These are phyloP conservation scores for Agrochola litura DNA, from an alignment of 2,888 invertebrate genomes.

Conservation along the genomic window DNA sequence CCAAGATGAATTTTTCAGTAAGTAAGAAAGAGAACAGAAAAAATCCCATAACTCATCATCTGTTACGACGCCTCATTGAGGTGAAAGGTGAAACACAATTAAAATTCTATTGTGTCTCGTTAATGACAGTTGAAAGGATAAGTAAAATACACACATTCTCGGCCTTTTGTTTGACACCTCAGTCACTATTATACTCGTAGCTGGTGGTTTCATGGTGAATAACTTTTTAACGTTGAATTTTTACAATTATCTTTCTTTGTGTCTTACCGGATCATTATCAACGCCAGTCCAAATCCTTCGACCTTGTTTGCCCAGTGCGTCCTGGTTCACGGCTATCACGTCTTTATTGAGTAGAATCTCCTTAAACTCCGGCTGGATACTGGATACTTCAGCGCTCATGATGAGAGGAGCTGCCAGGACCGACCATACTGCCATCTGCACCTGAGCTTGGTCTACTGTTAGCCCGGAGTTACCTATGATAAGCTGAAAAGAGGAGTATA, in stretches of 20 bases:
- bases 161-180: neutral
- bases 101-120: no score
- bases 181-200: neutral
- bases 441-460: constrained; percentile 91
- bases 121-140: no score
- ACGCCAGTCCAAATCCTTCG: constrained; percentile 78
- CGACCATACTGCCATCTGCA: constrained; percentile 93
- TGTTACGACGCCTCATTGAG: no score
- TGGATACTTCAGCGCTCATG: constrained; percentile 92
- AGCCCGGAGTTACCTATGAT: constrained; percentile 91
- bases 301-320: constrained; percentile 91
- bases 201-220: neutral
- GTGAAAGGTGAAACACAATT: no score
- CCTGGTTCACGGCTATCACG: constrained; percentile 92
- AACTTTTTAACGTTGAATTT: neutral
- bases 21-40: neutral
- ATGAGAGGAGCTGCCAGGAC: constrained; percentile 92
- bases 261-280: constrained; percentile 19
- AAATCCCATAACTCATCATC: no score
- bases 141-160: no score
- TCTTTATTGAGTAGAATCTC: constrained; percentile 91
- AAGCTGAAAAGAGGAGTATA: constrained; percentile 75
- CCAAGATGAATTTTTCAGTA: neutral
- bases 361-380: constrained; percentile 84
- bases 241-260: neutral